phyloP scores from a whole-genome alignment of 2,797 vertebrate genomes.

The Melanotaenia parkinsoni region DNA sequence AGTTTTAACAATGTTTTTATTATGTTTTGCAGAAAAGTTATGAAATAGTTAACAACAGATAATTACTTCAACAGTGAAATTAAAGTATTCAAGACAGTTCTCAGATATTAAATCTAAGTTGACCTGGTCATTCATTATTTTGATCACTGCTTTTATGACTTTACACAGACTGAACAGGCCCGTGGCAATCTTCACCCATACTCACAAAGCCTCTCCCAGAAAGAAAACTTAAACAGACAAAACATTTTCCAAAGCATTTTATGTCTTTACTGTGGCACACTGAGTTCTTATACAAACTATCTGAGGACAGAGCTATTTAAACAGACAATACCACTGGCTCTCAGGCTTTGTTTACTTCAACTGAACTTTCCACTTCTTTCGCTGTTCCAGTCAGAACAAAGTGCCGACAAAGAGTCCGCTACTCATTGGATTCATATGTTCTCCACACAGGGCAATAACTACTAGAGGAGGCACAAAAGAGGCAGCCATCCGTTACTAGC shows the following conservation, averaged over 20 bases:
- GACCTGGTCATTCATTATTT: slow-evolving; percentile 39
- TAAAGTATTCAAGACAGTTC: not conserved
- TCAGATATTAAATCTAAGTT: not conserved
- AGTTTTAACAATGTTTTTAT: not conserved
- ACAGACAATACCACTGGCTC: slow-evolving; percentile 59
- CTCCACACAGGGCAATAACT: slow-evolving; percentile 22
- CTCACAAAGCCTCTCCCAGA: slow-evolving; percentile 24
- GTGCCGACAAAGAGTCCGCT: slow-evolving; percentile 31
- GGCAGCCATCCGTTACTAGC: slow-evolving; percentile 40
- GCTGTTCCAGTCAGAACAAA: slow-evolving; percentile 43
- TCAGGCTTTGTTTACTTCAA: slow-evolving; percentile 60
- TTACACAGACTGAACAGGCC: slow-evolving; percentile 32
- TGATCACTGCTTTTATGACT: slow-evolving; percentile 35
- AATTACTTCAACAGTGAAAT: slow-evolving; percentile 18
- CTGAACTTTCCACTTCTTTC: slow-evolving; percentile 54
- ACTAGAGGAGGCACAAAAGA: slow-evolving; percentile 47
- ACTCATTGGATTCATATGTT: slow-evolving; percentile 40
- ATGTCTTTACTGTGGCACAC: slow-evolving; percentile 38
- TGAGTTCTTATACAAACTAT: slow-evolving; percentile 38
- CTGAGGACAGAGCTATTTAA: slow-evolving; percentile 60
- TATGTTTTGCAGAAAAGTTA: not conserved
- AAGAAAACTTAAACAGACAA: slow-evolving; percentile 37
- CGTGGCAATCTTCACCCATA: slow-evolving; percentile 40
- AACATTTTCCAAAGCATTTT: slow-evolving; percentile 20
- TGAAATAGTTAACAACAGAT: not conserved